These are phyloP conservation scores for Sparus aurata DNA, from an alignment of 2,797 vertebrate genomes.

Conservation along the genomic window DNA sequence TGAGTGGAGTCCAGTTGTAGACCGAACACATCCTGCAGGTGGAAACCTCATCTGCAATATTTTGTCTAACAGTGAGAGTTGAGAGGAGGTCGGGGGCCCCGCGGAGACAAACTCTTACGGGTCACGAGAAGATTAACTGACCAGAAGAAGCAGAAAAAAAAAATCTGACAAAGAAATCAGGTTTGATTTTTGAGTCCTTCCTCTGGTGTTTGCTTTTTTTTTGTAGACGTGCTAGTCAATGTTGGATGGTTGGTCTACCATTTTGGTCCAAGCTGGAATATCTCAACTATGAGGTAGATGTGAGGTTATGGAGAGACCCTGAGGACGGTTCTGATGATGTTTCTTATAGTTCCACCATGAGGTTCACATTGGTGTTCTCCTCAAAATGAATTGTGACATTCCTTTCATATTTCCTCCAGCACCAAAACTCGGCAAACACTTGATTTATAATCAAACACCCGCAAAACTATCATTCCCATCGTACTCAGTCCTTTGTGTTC, in stretches of 20 bases:
- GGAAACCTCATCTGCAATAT: slow-evolving; percentile 53
- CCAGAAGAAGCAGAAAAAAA: background rate
- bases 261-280: background rate
- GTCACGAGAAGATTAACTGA: background rate
- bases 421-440: background rate
- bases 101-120: background rate
- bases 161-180: background rate
- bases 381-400: background rate
- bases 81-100: background rate
- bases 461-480: background rate
- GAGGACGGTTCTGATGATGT: background rate
- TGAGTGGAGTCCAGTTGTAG: slow-evolving; percentile 37
- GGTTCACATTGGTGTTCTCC: background rate
- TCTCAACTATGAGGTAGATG: background rate
- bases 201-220: background rate
- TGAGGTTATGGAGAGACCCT: background rate
- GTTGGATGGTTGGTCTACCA: too few relatives aligned
- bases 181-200: background rate
- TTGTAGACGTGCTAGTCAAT: background rate
- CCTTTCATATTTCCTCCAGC: background rate
- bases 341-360: background rate
- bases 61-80: slow-evolving; percentile 28
- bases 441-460: background rate
- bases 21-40: slow-evolving; percentile 56
- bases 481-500: background rate